A percentile compares a stretch with the other conserved stretches of the same genome.
phyloP scores from a whole-genome alignment of 2,888 invertebrate species.

The Tetragonula carbonaria region DNA sequence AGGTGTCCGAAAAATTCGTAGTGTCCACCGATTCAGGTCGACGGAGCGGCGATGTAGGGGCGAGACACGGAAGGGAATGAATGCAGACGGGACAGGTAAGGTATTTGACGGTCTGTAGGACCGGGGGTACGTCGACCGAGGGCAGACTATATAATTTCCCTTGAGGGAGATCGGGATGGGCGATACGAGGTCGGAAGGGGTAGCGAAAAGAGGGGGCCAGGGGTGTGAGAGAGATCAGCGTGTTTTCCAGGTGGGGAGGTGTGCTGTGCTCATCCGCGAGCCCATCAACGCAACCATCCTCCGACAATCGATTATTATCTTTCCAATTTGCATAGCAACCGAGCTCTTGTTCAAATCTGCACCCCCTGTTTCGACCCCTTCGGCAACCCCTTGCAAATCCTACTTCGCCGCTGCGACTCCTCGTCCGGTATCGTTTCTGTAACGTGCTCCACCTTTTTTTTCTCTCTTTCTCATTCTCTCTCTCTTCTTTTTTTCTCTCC shows the following conservation, averaged over 20 bases:
- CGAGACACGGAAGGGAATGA: conserved; percentile 72
- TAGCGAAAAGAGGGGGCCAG: conserved; percentile 60
- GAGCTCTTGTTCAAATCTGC: conserved; percentile 80
- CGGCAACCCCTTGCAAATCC: conserved; percentile 77
- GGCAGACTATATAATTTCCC: conserved; percentile 83
- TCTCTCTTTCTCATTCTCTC: conserved; percentile 18
- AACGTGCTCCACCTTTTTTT: conserved; percentile 56
- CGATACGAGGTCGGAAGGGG: conserved; percentile 71
- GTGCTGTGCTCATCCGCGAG: conserved; percentile 79
- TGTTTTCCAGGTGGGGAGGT: conserved; percentile 76
- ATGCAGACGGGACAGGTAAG: conserved; percentile 78
- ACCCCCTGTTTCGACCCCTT: conserved; percentile 74
- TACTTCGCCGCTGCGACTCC: conserved; percentile 67
- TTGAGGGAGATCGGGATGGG: conserved; percentile 83
- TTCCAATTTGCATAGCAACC: conserved; percentile 83
- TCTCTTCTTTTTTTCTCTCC: neutral
- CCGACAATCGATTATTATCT: conserved; percentile 84
- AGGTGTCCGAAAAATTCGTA: conserved; percentile 70
- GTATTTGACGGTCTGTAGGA: conserved; percentile 78
- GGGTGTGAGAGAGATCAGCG: conserved; percentile 66
- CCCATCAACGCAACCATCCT: conserved; percentile 81
- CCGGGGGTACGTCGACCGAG: conserved; percentile 69
- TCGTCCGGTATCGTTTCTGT: conserved; percentile 70
- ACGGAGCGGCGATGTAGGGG: conserved; percentile 59
- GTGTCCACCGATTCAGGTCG: conserved; percentile 61